Evolutionary conservation across 2,797 vertebrate species (phyloP), one percentile per base, ranked within the genome.

Genomic region (Kryptopterus vitreolus): DNA sequence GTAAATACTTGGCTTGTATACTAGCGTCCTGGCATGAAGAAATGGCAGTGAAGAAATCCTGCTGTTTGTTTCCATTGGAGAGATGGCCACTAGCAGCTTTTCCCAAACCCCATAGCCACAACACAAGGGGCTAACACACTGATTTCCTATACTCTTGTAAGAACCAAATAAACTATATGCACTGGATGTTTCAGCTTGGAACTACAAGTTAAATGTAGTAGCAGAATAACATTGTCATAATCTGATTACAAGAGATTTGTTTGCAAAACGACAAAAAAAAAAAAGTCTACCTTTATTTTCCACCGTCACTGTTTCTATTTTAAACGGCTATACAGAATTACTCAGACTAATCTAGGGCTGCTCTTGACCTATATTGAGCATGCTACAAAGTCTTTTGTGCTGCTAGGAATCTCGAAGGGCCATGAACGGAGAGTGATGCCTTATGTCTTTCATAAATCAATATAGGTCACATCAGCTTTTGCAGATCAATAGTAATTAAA

Each of bases 401-500:
- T n/a, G 9, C n/a, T 63, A 73, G 11, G 22, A 33, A 70, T 38
- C 57, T 29, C 26, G 52, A 29, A 68, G 29, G 83, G 82, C 83
- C 85, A 87, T 73, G 82, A 80, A 79, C 18, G 78, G 71, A 85
- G 77, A 84, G 31, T 20, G 35, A 88, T 90, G 90, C 90, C 88
- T 90, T 90, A 90, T 76, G 82, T 85, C 81, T 81, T 78, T 82
- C 78, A 48, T 87, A 90, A 89, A 90, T 83, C 84, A 81, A 20
- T 82, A 84, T 80, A 83, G 89, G 89, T 83, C 87, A 83, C 65
- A 87, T 91, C 89, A n/a, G 89, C 88, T 13, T 68, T 77, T 31
- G 81, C 81, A 88, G 83, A 71, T 81, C 84, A 84, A 87, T 87
- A 88, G 86, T 90, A 90, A 90, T 90, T 89, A 90, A 71, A 68